These are phyloP conservation scores for Zaprionus ghesquierei DNA, from an alignment of 1,140 invertebrate genomes.

Conservation along the genomic window DNA sequence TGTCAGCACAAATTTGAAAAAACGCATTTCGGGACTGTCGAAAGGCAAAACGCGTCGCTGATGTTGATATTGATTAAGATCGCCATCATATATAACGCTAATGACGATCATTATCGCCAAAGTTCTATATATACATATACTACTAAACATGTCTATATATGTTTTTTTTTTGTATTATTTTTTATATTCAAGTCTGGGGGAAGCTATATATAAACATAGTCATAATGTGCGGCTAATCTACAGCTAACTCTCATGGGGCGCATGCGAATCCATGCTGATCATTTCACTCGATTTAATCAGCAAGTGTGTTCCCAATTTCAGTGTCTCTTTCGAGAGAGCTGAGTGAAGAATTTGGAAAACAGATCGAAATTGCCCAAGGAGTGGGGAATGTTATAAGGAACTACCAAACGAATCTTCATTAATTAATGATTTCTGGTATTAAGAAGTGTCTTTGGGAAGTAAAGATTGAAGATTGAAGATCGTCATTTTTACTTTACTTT, in stretches of 20 bases:
- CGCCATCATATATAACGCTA: constrained; percentile 40
- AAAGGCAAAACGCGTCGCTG: constrained; percentile 38
- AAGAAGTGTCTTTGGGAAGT: no score
- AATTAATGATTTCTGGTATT: no score
- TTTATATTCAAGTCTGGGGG: constrained; percentile 3
- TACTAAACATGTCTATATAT: constrained; percentile 8
- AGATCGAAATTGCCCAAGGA: no score
- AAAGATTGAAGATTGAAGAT: no score
- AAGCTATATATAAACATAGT: constrained; percentile 8
- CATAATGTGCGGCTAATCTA: constrained; percentile 44
- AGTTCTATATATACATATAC: constrained; percentile 33
- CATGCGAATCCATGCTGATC: constrained; percentile 16
- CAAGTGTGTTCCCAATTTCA: constrained; percentile 18
- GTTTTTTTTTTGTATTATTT: no score
- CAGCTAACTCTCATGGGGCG: constrained; percentile 13
- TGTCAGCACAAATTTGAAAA: constrained; percentile 64
- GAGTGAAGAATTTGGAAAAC: neutral
- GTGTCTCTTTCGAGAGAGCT: neutral
- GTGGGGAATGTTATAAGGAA: neutral
- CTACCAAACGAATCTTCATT: neutral
- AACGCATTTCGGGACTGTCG: constrained; percentile 65
- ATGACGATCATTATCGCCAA: constrained; percentile 60
- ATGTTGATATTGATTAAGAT: constrained; percentile 68
- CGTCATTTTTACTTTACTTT: no score
- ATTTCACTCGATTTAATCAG: constrained; percentile 38